These are phyloP conservation scores for Maccullochella peelii DNA, from an alignment of 2,113 vertebrate species.

Conservation along the genomic window DNA sequence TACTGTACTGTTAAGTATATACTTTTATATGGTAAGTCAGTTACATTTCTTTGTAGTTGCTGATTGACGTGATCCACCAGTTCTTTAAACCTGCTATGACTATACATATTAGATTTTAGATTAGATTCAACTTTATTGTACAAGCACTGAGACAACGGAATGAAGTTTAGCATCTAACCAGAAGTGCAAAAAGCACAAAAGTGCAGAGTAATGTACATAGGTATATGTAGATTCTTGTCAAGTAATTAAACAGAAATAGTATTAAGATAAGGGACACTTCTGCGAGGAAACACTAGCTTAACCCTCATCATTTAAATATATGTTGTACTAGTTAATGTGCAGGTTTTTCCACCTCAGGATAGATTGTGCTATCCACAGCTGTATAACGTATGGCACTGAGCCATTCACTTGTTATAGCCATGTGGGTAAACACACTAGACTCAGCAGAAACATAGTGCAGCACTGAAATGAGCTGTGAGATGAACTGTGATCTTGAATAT, in stretches of 20 bases:
- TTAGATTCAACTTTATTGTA: too few relatives aligned
- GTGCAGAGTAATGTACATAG: too few relatives aligned
- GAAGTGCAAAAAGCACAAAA: too few relatives aligned
- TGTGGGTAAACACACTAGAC: slow-evolving; percentile 54
- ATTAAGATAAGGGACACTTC: not conserved
- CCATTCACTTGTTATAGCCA: slow-evolving; percentile 49
- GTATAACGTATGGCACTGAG: slow-evolving; percentile 46
- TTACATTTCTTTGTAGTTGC: not conserved
- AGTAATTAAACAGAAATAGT: not conserved
- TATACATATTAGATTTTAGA: not conserved
- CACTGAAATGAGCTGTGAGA: slow-evolving; percentile 46
- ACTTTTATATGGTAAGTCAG: too few relatives aligned
- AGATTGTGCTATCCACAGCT: slow-evolving; percentile 40
- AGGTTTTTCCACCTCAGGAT: slow-evolving; percentile 43
- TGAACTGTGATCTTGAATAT: slow-evolving; percentile 52
- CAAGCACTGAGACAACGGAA: too few relatives aligned
- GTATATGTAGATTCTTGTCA: not conserved
- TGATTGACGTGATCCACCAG: not conserved
- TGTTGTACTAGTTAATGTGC: slow-evolving; percentile 33
- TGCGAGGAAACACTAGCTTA: not conserved
- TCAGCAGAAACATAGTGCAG: slow-evolving; percentile 67
- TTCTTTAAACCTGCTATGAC: not conserved
- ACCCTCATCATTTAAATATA: slow-evolving; percentile 22
- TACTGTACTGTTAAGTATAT: not conserved
- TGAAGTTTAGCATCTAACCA: too few relatives aligned